Evolutionary conservation across 2,888 invertebrate genomes (phyloP).

Genomic region (Biston stratarius): DNA sequence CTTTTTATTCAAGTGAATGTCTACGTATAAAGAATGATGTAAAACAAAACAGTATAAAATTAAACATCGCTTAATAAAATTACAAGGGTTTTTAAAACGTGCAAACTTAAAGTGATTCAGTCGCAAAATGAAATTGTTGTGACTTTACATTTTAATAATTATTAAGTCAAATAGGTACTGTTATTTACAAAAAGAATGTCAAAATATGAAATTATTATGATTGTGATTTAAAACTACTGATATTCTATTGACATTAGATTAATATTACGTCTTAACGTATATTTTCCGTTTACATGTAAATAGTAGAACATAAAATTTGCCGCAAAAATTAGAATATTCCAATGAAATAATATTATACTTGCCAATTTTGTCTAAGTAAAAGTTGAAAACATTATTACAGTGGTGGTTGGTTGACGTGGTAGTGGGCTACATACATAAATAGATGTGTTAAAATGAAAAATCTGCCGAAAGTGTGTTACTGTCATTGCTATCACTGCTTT

Average conservation of each 20-base stretch:
- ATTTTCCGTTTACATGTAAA: constrained; percentile 19
- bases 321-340: not conserved
- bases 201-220: constrained; percentile 18
- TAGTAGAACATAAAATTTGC: constrained; percentile 12
- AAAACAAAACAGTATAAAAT: not conserved
- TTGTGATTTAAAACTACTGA: constrained; percentile 35
- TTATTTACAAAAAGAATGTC: constrained; percentile 20
- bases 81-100: constrained; percentile 1
- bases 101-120: constrained; percentile 27
- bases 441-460: no score
- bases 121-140: constrained; percentile 46
- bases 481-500: no score
- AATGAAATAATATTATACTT: no score
- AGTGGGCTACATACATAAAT: no score
- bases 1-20: not conserved
- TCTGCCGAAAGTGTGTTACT: no score
- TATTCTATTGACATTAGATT: constrained; percentile 35
- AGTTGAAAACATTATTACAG: no score
- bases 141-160: constrained; percentile 18
- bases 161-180: constrained; percentile 19
- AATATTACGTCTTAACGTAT: constrained; percentile 16
- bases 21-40: not conserved
- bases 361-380: no score
- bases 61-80: not conserved
- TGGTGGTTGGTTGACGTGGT: no score